phyloP scores from a whole-genome alignment of 2,888 invertebrate species.

The Ferrisia virgata region DNA sequence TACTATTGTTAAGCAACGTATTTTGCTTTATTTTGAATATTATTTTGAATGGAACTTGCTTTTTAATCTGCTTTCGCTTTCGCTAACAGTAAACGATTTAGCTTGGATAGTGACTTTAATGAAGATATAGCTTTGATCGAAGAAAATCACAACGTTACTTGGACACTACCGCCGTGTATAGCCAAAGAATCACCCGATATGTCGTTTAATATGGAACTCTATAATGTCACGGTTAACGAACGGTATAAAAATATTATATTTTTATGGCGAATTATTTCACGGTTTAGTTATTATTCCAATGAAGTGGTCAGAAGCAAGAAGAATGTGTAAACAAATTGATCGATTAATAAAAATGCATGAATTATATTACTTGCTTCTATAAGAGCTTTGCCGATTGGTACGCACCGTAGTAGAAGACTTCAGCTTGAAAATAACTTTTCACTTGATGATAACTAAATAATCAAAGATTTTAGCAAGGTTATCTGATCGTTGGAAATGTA shows the following conservation, averaged over 20 bases:
- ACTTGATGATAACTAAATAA: too few relatives aligned
- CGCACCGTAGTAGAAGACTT: neutral
- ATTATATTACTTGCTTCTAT: neutral
- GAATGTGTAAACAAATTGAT: neutral
- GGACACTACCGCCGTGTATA: neutral
- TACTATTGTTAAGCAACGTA: neutral
- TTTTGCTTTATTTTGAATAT: neutral
- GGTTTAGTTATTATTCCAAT: neutral
- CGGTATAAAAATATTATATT: slow-evolving; percentile 2
- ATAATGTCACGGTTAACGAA: neutral
- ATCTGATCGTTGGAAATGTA: too few relatives aligned
- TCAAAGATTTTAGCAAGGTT: too few relatives aligned
- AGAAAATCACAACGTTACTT: neutral
- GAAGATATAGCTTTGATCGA: neutral
- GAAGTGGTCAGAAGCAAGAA: neutral
- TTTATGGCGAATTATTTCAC: neutral
- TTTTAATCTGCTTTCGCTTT: slow-evolving; percentile 11
- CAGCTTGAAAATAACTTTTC: neutral
- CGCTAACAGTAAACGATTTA: neutral
- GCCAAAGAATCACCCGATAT: neutral
- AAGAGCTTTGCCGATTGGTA: neutral
- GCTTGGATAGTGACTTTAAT: neutral
- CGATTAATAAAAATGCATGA: neutral
- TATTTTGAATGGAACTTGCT: neutral
- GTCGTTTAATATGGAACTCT: neutral